A percentile compares a stretch with the other conserved stretches of the same genome.
These are phyloP conservation scores for Artibeus jamaicensis DNA, from an alignment of 2,797 vertebrate species.

Conservation along the genomic window DNA sequence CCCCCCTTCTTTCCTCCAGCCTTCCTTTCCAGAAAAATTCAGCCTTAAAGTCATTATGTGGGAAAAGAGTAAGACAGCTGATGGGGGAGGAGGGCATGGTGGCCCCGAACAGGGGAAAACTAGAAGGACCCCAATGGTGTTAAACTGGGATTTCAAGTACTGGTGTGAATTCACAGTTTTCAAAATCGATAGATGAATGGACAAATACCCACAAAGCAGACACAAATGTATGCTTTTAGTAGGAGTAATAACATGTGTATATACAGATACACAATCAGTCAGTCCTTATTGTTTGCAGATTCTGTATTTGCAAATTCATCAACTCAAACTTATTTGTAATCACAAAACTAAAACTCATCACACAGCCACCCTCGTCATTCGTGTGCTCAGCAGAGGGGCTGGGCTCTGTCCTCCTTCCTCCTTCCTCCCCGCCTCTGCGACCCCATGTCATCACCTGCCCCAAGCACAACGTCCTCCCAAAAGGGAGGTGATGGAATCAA, in stretches of 20 bases:
- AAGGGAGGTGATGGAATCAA: not conserved
- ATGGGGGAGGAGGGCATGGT: fast-evolving
- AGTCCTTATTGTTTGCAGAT: not conserved
- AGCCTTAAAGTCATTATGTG: not conserved
- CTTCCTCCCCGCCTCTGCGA: slow-evolving; percentile 9
- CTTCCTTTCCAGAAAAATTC: not conserved
- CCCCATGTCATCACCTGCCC: not conserved
- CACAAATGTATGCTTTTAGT: not conserved
- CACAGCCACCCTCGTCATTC: not conserved
- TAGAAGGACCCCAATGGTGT: not conserved
- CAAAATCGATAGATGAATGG: fast-evolving
- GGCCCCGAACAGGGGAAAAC: not conserved
- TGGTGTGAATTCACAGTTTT: not conserved
- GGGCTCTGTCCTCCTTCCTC: slow-evolving; percentile 52
- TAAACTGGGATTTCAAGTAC: not conserved
- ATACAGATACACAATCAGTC: not conserved
- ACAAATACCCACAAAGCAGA: not conserved
- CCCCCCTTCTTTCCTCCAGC: not conserved
- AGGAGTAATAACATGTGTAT: not conserved
- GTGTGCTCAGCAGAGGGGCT: slow-evolving; percentile 36
- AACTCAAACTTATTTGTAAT: not conserved
- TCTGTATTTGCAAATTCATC: not conserved
- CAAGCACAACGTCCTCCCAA: slow-evolving; percentile 45
- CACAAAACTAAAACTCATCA: not conserved
- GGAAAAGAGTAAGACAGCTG: not conserved